Percentiles rank a stretch among this genome's conserved stretches.
Conservation (phyloP, 2,797 vertebrate species). For the Pseudocheirus occidentalis region DNA sequence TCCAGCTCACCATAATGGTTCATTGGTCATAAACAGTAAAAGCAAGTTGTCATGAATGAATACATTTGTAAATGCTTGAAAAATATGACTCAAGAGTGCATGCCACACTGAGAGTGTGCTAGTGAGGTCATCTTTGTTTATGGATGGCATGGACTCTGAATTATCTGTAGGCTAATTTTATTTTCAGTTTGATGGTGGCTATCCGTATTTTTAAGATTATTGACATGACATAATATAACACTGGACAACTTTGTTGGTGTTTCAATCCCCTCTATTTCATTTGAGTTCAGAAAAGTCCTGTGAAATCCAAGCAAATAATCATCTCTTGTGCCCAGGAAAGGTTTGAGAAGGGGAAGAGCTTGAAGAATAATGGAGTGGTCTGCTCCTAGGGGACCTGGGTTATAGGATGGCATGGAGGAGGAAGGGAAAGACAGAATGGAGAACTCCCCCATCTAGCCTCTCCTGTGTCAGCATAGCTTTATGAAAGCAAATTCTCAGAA, state of each 20-base stretch:
- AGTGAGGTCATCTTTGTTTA: slow-evolving; percentile 50
- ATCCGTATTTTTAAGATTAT: not conserved
- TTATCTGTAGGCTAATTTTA: slow-evolving; percentile 5
- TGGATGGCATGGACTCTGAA: not conserved
- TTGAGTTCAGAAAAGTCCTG: not conserved
- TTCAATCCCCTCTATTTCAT: slow-evolving; percentile 17
- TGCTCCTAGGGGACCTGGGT: not conserved
- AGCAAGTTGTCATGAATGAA: slow-evolving; percentile 37
- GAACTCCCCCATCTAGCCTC: not conserved
- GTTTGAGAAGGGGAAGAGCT: slow-evolving; percentile 10
- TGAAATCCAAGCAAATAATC: slow-evolving; percentile 15
- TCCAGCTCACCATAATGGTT: slow-evolving; percentile 4
- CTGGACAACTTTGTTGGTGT: slow-evolving; percentile 37
- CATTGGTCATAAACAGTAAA: slow-evolving; percentile 14
- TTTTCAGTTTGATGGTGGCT: not conserved
- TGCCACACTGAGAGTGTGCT: not conserved
- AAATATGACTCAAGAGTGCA: not conserved
- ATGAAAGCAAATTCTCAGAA: slow-evolving; percentile 1
- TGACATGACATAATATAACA: slow-evolving; percentile 1
- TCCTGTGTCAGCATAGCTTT: not conserved
- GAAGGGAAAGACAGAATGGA: not conserved
- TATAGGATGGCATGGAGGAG: not conserved
- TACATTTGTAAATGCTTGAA: slow-evolving; percentile 43
- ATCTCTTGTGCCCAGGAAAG: not conserved
- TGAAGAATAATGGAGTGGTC: not conserved